Conservation (phyloP, 2,888 invertebrate species). For the Tupiocoris notatus region DNA sequence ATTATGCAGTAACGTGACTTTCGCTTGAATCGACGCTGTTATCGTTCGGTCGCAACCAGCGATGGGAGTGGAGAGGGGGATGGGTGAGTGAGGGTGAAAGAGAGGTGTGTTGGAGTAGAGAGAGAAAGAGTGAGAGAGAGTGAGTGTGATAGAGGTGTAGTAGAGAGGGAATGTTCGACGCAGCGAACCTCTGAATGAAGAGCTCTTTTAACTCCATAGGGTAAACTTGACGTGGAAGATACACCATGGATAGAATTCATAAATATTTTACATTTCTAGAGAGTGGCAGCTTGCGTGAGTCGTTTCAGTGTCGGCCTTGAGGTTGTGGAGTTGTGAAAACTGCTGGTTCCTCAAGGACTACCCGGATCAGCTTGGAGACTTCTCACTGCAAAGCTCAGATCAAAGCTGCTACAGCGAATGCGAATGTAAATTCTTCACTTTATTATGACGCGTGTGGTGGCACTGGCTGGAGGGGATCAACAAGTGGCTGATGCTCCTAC, state of each 20-base stretch:
- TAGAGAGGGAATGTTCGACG: background rate
- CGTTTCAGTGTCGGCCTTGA: background rate
- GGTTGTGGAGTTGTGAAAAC: background rate
- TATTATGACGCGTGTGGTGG: background rate
- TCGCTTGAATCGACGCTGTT: background rate
- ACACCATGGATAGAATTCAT: background rate
- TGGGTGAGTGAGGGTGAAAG: too few relatives aligned
- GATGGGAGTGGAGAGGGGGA: background rate
- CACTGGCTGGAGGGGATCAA: background rate
- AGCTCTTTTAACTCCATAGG: background rate
- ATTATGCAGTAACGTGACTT: background rate
- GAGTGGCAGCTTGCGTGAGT: background rate
- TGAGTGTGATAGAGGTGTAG: too few relatives aligned
- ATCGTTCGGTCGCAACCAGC: background rate
- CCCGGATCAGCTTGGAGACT: too few relatives aligned
- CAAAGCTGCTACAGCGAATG: background rate
- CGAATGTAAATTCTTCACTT: background rate
- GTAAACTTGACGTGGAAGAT: background rate
- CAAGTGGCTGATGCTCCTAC: too few relatives aligned
- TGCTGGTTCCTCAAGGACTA: too few relatives aligned
- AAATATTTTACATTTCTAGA: background rate
- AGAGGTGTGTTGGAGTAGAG: too few relatives aligned
- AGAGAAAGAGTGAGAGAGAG: too few relatives aligned
- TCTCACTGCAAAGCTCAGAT: background rate
- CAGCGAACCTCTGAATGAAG: background rate